Conservation (phyloP, 1,140 invertebrate genomes). For the Sipha flava region DNA sequence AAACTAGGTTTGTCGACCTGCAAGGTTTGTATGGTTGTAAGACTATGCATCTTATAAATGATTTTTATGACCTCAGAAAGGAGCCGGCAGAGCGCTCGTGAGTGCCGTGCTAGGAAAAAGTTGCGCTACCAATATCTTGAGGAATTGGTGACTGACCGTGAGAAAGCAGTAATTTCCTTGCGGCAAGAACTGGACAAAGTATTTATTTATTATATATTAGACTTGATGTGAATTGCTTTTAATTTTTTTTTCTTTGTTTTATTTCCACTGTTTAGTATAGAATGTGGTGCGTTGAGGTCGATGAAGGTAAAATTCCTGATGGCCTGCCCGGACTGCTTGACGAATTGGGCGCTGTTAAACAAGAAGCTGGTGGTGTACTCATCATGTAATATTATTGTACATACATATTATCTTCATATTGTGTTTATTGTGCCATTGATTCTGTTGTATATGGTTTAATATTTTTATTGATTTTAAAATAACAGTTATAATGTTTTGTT, state of each 20-base stretch:
- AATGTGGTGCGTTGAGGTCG: conserved; percentile 68
- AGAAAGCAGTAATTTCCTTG: conserved; percentile 84
- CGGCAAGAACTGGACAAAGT: conserved; percentile 87
- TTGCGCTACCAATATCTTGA: conserved; percentile 94
- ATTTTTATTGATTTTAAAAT: neutral
- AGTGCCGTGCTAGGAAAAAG: conserved; percentile 94
- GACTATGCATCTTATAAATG: neutral
- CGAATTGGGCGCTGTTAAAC: conserved; percentile 55
- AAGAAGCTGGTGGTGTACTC: conserved; percentile 43
- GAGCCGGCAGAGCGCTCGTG: conserved; percentile 90
- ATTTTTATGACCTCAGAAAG: conserved; percentile 57
- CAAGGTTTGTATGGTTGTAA: no score
- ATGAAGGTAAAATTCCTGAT: conserved; percentile 67
- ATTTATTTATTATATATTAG: conserved; percentile 13
- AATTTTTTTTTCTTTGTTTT: neutral
- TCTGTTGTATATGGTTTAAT: neutral
- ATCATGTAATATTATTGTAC: neutral
- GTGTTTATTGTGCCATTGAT: neutral
- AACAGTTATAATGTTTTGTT: neutral
- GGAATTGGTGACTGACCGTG: conserved; percentile 84
- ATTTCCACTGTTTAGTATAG: conserved; percentile 56
- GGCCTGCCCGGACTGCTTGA: conserved; percentile 64
- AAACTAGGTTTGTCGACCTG: conserved; percentile 64
- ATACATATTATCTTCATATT: neutral
- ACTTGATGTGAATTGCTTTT: neutral